Evolutionary conservation across 2,888 invertebrate genomes (phyloP).

Genomic region (Isoperla grammatica): DNA sequence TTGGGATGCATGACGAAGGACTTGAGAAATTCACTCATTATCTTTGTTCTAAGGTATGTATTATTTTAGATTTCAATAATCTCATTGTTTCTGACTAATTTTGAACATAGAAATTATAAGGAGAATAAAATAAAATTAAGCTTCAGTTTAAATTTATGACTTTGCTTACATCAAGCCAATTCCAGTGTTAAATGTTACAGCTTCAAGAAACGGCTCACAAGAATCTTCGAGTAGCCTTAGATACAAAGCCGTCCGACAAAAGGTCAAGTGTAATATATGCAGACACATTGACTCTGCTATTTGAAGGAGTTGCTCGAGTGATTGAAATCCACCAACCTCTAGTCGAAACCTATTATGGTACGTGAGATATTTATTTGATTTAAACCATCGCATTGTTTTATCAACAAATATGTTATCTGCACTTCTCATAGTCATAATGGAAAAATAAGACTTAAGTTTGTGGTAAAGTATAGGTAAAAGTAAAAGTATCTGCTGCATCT

Average conservation of each 20-base stretch:
- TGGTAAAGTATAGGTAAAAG: too few species aligned
- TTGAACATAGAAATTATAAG: too few species aligned
- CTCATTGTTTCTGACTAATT: too few species aligned
- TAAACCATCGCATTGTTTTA: too few species aligned
- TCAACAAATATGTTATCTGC: too few species aligned
- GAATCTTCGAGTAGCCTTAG: conserved; percentile 62
- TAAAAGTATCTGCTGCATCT: too few species aligned
- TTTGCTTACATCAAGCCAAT: too few species aligned
- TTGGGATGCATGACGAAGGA: conserved; percentile 88
- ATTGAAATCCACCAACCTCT: conserved; percentile 85
- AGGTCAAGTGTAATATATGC: conserved; percentile 73
- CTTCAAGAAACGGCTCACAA: conserved; percentile 63
- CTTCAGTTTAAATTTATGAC: too few species aligned
- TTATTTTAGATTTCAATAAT: too few species aligned
- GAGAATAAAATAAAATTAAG: too few species aligned
- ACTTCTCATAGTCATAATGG: too few species aligned
- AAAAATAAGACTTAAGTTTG: too few species aligned
- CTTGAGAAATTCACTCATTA: conserved; percentile 82
- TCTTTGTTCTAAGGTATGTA: conserved; percentile 70
- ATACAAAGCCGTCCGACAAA: conserved; percentile 60
- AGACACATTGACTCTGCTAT: conserved; percentile 75
- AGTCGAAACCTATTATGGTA: conserved; percentile 82
- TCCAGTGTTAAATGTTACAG: conserved; percentile 40
- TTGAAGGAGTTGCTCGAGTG: conserved; percentile 78
- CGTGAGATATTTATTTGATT: conserved; percentile 25